phyloP scores from a whole-genome alignment of 2,113 vertebrate genomes.

The Melanostigma gelatinosum region DNA sequence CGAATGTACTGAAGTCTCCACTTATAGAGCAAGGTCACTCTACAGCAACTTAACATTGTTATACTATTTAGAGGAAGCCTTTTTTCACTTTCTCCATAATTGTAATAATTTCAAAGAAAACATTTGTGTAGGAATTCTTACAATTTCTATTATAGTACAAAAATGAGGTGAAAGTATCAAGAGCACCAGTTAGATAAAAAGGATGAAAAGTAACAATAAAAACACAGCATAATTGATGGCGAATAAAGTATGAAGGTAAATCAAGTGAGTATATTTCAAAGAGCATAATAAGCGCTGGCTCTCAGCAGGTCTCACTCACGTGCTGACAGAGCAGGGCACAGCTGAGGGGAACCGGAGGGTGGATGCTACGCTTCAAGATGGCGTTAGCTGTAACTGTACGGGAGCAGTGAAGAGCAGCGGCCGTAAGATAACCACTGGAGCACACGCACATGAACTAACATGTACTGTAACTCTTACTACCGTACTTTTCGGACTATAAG shows the following conservation, averaged over 20 bases:
- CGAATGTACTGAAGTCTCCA: constrained; percentile 17
- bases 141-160: background rate
- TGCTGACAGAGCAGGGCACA: too few species aligned
- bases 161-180: background rate
- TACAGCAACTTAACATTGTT: background rate
- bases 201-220: background rate
- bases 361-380: too few species aligned
- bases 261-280: background rate
- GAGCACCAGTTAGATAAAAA: background rate
- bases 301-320: too few species aligned
- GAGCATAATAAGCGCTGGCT: too few species aligned
- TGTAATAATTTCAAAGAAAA: background rate
- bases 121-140: background rate
- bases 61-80: background rate
- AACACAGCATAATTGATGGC: background rate
- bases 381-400: too few species aligned
- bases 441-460: too few species aligned
- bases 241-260: too few species aligned
- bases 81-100: background rate
- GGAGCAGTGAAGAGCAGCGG: too few species aligned
- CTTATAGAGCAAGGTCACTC: constrained; percentile 42
- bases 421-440: too few species aligned
- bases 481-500: too few species aligned
- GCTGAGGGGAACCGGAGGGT: too few species aligned
- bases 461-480: too few species aligned